Percentiles rank a stretch among this genome's conserved stretches.
phyloP scores from a whole-genome alignment of 2,113 vertebrate genomes.

The Prolemur simus region DNA sequence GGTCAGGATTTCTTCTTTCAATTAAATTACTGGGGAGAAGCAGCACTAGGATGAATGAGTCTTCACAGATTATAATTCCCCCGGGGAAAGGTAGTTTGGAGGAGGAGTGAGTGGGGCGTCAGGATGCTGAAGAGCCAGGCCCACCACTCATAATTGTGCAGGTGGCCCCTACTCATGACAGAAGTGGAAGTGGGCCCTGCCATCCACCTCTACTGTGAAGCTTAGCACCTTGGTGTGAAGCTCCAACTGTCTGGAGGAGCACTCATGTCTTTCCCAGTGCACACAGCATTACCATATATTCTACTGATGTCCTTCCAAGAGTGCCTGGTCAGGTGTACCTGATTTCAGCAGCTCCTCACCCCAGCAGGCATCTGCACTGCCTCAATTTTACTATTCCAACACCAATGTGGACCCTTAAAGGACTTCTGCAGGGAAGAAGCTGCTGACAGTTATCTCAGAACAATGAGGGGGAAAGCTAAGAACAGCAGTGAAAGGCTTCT shows the following conservation, averaged over 20 bases:
- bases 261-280: not conserved
- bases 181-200: not conserved
- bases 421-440: not conserved
- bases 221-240: not conserved
- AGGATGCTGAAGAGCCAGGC: not conserved
- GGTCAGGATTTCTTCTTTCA: not conserved
- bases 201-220: not conserved
- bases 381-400: not conserved
- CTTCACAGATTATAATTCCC: not conserved
- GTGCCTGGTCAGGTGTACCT: not conserved
- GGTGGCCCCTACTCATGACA: not conserved
- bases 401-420: not conserved
- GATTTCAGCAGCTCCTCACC: not conserved
- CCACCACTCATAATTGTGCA: not conserved
- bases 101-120: not conserved
- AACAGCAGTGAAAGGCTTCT: not conserved
- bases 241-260: not conserved
- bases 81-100: not conserved
- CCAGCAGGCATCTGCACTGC: not conserved
- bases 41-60: not conserved
- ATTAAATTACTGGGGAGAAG: not conserved
- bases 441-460: not conserved
- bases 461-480: not conserved
- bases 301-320: not conserved
- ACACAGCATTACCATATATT: rapidly evolving